Percentiles rank a stretch among this genome's conserved stretches.
These are phyloP conservation scores for Abrostola triplasia DNA, from an alignment of 2,888 invertebrate genomes.

Conservation along the genomic window DNA sequence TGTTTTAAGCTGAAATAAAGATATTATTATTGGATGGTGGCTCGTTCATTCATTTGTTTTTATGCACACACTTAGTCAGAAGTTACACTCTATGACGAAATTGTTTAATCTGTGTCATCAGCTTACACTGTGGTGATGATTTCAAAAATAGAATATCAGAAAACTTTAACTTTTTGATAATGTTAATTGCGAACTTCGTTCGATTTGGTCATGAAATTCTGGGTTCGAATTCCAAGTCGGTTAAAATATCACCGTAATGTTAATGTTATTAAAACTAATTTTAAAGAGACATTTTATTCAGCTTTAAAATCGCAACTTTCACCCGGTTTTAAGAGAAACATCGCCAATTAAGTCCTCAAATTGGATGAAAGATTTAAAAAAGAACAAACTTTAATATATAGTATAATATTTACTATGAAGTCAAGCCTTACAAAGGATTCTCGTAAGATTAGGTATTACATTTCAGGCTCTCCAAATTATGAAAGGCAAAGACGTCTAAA, in stretches of 20 bases:
- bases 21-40: conserved; percentile 13
- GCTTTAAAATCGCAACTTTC: no score
- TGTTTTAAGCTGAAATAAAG: conserved; percentile 6
- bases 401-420: conserved; percentile 1
- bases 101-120: conserved; percentile 10
- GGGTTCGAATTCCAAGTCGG: no score
- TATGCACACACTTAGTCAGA: conserved; percentile 18
- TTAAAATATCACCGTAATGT: no score
- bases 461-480: conserved; percentile 19
- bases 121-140: background rate
- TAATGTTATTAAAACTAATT: no score
- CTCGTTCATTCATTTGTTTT: conserved; percentile 28
- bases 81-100: conserved; percentile 4
- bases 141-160: conserved; percentile 2
- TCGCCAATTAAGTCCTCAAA: no score
- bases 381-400: background rate
- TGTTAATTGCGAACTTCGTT: no score
- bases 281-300: no score
- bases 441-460: conserved; percentile 8
- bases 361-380: no score
- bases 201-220: no score
- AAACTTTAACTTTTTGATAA: no score
- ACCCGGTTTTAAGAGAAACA: no score
- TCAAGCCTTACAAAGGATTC: conserved; percentile 2
- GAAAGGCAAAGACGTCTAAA: conserved; percentile 6